These are phyloP conservation scores for Talpa occidentalis DNA, from an alignment of 2,113 vertebrate species.

Conservation along the genomic window DNA sequence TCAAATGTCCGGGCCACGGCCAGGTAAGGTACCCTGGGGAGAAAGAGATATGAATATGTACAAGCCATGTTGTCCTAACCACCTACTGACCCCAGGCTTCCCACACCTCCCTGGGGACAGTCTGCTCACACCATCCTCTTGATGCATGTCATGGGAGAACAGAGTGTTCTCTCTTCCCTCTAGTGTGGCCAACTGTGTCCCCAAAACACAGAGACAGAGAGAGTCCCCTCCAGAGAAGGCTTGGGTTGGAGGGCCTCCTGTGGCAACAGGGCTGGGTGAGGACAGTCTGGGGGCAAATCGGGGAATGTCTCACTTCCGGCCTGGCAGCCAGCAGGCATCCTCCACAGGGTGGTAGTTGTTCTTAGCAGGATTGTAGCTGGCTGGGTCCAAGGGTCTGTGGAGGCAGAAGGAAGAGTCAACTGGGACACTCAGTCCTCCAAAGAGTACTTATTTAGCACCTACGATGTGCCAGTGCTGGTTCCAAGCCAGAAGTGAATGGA, in stretches of 20 bases:
- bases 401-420: conserved; percentile 46
- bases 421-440: neutral
- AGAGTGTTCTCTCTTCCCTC: neutral
- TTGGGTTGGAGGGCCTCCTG: fast-evolving
- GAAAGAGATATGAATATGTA: neutral
- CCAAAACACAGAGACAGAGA: neutral
- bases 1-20: conserved; percentile 95
- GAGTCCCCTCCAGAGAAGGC: neutral
- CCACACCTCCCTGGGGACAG: neutral
- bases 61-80: fast-evolving
- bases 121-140: no score
- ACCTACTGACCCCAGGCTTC: neutral
- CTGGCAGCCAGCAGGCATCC: conserved; percentile 91
- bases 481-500: neutral
- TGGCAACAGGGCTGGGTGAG: fast-evolving
- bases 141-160: no score
- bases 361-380: conserved; percentile 89
- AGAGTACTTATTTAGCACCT: neutral
- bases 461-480: no score
- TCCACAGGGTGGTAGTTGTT: conserved; percentile 90
- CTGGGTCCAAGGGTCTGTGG: conserved; percentile 73
- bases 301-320: conserved; percentile 87
- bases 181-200: neutral
- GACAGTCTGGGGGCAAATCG: neutral
- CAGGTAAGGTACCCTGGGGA: conserved; percentile 92